Conservation (phyloP, 2,113 vertebrate species). For the Carettochelys insculpta region DNA sequence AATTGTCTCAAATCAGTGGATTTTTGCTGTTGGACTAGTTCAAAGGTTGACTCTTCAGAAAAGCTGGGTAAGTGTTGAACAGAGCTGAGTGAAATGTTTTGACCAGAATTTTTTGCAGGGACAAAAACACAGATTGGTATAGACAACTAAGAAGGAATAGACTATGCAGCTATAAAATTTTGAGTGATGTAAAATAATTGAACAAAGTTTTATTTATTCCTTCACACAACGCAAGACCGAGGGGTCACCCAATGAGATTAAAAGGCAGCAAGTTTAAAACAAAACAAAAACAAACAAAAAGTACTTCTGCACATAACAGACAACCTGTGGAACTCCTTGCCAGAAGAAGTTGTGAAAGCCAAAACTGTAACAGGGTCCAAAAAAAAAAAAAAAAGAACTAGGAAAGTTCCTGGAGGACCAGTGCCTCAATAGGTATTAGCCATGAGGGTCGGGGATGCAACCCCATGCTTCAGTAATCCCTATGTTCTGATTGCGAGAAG, state of each 20-base stretch:
- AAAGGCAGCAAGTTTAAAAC: neutral
- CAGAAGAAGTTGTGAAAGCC: neutral
- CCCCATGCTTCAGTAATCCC: neutral
- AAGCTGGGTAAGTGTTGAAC: conserved; percentile 29
- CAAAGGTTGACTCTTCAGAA: conserved; percentile 17
- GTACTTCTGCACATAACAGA: neutral
- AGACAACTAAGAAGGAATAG: neutral
- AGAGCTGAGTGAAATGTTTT: neutral
- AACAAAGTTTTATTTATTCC: neutral
- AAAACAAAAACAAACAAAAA: neutral
- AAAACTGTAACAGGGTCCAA: neutral
- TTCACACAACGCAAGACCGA: neutral
- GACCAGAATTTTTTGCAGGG: neutral
- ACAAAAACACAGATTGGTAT: neutral
- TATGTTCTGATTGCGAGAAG: neutral
- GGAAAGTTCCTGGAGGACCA: neutral
- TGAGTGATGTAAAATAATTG: neutral
- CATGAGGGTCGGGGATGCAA: neutral
- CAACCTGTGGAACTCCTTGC: neutral
- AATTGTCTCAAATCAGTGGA: neutral
- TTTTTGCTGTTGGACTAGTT: conserved; percentile 7
- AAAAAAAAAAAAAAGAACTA: too few species aligned
- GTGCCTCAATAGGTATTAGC: neutral
- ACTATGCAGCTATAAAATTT: neutral
- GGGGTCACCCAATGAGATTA: neutral